Conservation (phyloP, 2,797 vertebrate species). For the Danio jaintianensis region DNA sequence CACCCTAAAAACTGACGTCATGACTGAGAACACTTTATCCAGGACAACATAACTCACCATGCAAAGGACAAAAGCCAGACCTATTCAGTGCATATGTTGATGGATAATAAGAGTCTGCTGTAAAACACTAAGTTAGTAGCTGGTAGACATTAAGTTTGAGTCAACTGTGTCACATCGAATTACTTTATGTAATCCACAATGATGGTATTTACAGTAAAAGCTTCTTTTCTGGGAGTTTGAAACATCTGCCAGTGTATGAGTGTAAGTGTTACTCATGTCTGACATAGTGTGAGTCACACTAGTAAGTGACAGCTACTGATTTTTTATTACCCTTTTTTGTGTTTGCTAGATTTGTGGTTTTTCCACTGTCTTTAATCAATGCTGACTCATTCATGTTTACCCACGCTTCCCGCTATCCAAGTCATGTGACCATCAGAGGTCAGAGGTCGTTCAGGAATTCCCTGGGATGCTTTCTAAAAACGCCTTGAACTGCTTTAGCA, state of each 20-base stretch:
- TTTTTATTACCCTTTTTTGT: conserved; percentile 21
- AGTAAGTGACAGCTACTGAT: conserved; percentile 33
- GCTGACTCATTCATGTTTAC: conserved; percentile 56
- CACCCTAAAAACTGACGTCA: background rate
- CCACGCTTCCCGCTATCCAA: conserved; percentile 39
- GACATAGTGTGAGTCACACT: conserved; percentile 70
- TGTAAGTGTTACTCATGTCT: conserved; percentile 71
- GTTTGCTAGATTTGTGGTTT: conserved; percentile 19
- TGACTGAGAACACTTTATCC: background rate
- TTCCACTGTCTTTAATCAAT: conserved; percentile 22
- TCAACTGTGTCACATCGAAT: conserved; percentile 5
- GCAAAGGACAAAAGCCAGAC: conserved; percentile 11
- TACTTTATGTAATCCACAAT: conserved; percentile 55
- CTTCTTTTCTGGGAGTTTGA: conserved; percentile 57
- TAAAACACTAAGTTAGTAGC: background rate
- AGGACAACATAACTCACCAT: conserved; percentile 22
- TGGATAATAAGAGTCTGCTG: conserved; percentile 15
- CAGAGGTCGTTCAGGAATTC: conserved; percentile 75
- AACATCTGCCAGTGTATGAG: conserved; percentile 65
- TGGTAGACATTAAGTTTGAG: conserved; percentile 12
- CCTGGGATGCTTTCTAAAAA: conserved; percentile 61
- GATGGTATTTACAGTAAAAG: conserved; percentile 71
- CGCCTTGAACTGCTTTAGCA: background rate
- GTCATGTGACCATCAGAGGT: conserved; percentile 59
- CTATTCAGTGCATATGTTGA: background rate